Evolutionary conservation across 2,888 invertebrate genomes (phyloP).

Genomic region (Nasonia oneida): DNA sequence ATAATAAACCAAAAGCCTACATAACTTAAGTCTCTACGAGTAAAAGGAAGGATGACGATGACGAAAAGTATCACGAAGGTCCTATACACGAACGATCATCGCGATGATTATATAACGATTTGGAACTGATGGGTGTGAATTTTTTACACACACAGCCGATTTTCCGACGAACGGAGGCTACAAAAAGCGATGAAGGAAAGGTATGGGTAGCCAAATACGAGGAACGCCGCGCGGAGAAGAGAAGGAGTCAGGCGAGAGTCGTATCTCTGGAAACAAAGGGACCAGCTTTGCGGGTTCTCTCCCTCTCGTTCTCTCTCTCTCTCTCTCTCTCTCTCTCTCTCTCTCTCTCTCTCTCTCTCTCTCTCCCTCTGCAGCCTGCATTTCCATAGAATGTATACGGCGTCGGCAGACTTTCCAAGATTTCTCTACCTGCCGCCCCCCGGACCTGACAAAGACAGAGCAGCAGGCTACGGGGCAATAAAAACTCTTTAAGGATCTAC

Average conservation of each 20-base stretch:
- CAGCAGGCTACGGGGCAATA: constrained; percentile 5
- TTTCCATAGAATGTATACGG: constrained; percentile 66
- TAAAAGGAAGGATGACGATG: background rate
- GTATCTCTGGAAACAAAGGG: constrained; percentile 65
- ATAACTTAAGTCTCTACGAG: too few species aligned
- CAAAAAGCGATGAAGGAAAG: background rate
- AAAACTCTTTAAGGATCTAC: constrained; percentile 21
- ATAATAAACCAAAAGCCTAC: constrained; percentile 14
- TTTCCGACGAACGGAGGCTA: background rate
- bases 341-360: background rate
- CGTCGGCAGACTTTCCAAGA: constrained; percentile 65
- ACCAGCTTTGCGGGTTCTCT: constrained; percentile 61
- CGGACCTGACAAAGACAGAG: constrained; percentile 47
- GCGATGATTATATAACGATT: too few species aligned
- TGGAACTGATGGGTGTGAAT: background rate
- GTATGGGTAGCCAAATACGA: constrained; percentile 39
- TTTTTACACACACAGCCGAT: background rate
- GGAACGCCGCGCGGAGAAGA: constrained; percentile 5
- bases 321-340: constrained; percentile 35
- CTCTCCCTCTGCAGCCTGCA: constrained; percentile 48
- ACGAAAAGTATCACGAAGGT: background rate
- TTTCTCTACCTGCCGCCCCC: constrained; percentile 64
- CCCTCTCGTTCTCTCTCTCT: constrained; percentile 34
- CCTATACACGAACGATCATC: background rate
- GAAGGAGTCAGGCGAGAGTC: background rate